These are phyloP conservation scores for Cabera pusaria DNA, from an alignment of 2,888 invertebrate species.

Conservation along the genomic window DNA sequence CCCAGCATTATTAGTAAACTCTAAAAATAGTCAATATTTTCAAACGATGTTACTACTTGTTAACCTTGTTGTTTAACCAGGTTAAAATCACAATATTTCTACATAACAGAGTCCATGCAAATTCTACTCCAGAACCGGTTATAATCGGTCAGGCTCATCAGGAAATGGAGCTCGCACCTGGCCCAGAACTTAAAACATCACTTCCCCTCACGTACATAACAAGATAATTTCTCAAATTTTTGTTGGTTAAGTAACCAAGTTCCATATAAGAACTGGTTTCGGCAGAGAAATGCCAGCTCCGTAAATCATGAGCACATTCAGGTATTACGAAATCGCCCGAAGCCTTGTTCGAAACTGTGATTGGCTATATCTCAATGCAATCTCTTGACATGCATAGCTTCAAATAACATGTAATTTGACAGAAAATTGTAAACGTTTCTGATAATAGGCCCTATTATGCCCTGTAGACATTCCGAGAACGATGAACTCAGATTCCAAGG, in stretches of 20 bases:
- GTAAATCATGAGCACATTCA: constrained; percentile 29
- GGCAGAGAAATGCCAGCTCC: constrained; percentile 26
- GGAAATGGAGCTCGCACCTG: too few relatives aligned
- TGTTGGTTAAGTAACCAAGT: constrained; percentile 8
- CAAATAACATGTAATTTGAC: constrained; percentile 21
- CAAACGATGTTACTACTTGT: too few relatives aligned
- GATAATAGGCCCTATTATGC: constrained; percentile 6
- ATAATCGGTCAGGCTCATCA: too few relatives aligned
- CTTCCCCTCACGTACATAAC: too few relatives aligned
- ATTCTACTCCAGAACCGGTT: too few relatives aligned
- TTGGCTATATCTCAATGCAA: constrained; percentile 28
- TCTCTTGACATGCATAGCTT: constrained; percentile 29
- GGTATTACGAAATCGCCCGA: constrained; percentile 28
- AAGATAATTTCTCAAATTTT: too few relatives aligned
- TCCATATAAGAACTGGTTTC: constrained; percentile 24
- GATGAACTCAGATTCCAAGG: constrained; percentile 10
- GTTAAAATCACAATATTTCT: too few relatives aligned
- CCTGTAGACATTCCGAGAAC: constrained; percentile 4
- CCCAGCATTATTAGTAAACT: too few relatives aligned
- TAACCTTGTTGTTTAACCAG: too few relatives aligned
- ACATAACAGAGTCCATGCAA: too few relatives aligned
- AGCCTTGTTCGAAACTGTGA: constrained; percentile 23
- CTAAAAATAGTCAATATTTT: too few relatives aligned
- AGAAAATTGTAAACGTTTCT: constrained; percentile 11
- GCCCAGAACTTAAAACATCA: too few relatives aligned